These are phyloP conservation scores for Charaxes varanes DNA, from an alignment of 1,140 invertebrate species.

Conservation along the genomic window DNA sequence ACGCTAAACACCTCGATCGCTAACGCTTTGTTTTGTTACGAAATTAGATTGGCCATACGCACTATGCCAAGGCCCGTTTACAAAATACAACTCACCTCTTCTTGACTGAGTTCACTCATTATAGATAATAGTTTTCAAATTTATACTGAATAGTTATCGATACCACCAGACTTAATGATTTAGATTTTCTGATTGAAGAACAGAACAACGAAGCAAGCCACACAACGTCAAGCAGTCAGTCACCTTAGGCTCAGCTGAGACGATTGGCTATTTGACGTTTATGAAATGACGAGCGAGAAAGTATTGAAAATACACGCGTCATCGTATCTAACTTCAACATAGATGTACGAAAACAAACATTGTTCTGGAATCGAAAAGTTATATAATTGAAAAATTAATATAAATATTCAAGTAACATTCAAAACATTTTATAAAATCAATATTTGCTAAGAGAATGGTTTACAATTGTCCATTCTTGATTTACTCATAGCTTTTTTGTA, in stretches of 20 bases:
- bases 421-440: too few species aligned
- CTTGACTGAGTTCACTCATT: constrained; percentile 86
- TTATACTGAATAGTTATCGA: constrained; percentile 27
- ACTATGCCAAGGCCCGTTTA: constrained; percentile 55
- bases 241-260: constrained; percentile 70
- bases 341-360: too few species aligned
- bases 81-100: constrained; percentile 78
- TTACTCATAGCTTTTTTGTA: too few species aligned
- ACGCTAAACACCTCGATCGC: constrained; percentile 38
- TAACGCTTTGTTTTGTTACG: constrained; percentile 73
- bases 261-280: constrained; percentile 60
- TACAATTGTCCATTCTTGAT: too few species aligned
- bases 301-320: constrained; percentile 71
- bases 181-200: constrained; percentile 33
- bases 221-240: constrained; percentile 71
- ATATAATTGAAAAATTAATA: too few species aligned
- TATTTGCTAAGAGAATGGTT: too few species aligned
- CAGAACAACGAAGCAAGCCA: constrained; percentile 58
- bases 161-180: constrained; percentile 34
- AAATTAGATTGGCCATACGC: constrained; percentile 70
- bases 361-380: too few species aligned
- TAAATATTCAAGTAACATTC: too few species aligned
- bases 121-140: constrained; percentile 28
- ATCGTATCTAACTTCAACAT: constrained; percentile 34
- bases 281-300: constrained; percentile 63